phyloP scores from a whole-genome alignment of 2,113 vertebrate genomes.

The Mesocricetus auratus region DNA sequence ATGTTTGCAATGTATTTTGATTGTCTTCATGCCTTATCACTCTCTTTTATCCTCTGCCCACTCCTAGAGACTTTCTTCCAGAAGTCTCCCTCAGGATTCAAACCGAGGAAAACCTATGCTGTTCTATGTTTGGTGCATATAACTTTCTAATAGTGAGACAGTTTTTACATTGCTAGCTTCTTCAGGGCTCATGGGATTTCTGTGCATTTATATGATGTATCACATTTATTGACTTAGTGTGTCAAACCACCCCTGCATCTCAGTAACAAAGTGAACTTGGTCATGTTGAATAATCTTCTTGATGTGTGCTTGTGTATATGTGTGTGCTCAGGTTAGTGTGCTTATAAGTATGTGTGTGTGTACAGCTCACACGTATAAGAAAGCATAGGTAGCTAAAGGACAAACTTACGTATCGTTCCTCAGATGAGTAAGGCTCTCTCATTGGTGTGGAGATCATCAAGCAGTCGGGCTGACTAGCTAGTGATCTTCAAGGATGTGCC shows the following conservation, averaged over 20 bases:
- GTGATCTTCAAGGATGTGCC: background rate
- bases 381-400: background rate
- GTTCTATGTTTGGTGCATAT: background rate
- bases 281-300: background rate
- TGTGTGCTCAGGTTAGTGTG: background rate
- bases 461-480: background rate
- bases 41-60: background rate
- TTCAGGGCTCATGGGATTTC: background rate
- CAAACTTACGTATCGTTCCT: background rate
- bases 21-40: background rate
- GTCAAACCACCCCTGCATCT: background rate
- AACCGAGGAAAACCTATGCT: background rate
- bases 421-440: background rate
- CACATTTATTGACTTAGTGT: background rate
- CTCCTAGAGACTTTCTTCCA: background rate
- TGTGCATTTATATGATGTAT: background rate
- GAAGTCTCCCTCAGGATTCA: background rate
- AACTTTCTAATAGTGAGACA: background rate
- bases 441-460: background rate
- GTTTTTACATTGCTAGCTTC: background rate
- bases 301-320: background rate
- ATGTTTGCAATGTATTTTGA: background rate
- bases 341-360: background rate
- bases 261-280: background rate
- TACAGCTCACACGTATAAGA: background rate